Percentiles rank a stretch among this genome's conserved stretches.
phyloP scores from a whole-genome alignment of 2,888 invertebrate species.

The Catocala nupta region DNA sequence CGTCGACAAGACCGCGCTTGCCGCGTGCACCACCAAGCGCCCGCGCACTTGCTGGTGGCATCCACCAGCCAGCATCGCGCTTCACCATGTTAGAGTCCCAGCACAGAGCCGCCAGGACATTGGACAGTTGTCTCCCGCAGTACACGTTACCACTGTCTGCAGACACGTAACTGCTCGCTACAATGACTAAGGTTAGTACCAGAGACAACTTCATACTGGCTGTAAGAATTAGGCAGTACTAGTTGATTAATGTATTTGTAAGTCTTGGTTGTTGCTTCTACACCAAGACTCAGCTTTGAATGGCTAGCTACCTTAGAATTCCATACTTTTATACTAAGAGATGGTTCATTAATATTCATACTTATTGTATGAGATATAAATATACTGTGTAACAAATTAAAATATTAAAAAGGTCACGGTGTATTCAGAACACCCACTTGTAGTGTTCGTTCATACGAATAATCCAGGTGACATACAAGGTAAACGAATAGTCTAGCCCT shows the following conservation, averaged over 20 bases:
- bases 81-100: constrained; percentile 25
- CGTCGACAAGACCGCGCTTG: constrained; percentile 41
- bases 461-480: constrained; percentile 34
- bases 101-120: constrained; percentile 29
- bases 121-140: constrained; percentile 39
- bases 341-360: constrained; percentile 1
- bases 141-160: constrained; percentile 19
- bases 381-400: too few relatives aligned
- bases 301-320: neutral
- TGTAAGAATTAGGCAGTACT: neutral
- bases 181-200: constrained; percentile 18
- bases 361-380: too few relatives aligned
- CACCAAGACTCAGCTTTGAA: neutral
- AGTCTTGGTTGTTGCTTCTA: neutral
- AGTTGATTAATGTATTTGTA: neutral
- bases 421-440: neutral
- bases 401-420: too few relatives aligned
- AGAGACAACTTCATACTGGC: constrained; percentile 32
- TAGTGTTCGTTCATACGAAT: constrained; percentile 5
- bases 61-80: constrained; percentile 35
- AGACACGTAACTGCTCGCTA: constrained; percentile 15
- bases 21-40: constrained; percentile 32
- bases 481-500: neutral
- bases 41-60: constrained; percentile 6
- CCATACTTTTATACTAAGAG: neutral